phyloP scores from a whole-genome alignment of 2,113 vertebrate species.

The Dasyurus viverrinus region DNA sequence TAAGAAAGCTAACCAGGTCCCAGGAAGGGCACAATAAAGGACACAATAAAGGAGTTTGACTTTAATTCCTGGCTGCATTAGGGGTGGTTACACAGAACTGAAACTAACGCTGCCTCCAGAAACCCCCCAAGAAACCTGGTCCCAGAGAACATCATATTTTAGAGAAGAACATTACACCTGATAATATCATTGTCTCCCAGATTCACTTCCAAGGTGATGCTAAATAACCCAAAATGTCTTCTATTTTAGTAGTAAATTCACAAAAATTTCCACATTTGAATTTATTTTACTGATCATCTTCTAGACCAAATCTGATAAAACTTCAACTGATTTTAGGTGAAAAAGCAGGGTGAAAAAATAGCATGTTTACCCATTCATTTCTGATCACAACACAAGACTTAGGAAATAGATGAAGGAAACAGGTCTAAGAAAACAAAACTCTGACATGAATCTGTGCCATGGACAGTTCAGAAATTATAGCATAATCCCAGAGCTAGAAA shows the following conservation, averaged over 20 bases:
- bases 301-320: constrained; percentile 35
- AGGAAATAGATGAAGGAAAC: neutral
- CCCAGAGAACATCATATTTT: too few species aligned
- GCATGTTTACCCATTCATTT: constrained; percentile 2
- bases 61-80: too few species aligned
- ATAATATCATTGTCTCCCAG: constrained; percentile 5
- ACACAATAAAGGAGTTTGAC: too few species aligned
- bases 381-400: neutral
- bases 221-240: neutral
- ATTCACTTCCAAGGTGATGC: neutral
- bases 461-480: constrained; percentile 12
- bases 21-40: too few species aligned
- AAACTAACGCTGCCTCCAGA: too few species aligned
- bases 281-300: neutral
- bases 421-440: neutral
- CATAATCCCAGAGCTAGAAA: constrained; percentile 32
- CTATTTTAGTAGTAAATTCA: neutral
- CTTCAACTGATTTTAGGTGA: constrained; percentile 3
- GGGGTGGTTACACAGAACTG: too few species aligned
- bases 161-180: too few species aligned
- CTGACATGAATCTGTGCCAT: constrained; percentile 17
- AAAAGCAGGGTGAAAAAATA: neutral
- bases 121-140: too few species aligned
- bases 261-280: neutral
- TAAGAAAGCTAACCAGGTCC: too few species aligned